Conservation (phyloP, 2,797 vertebrate genomes). For the Halcyon chelicuti region DNA sequence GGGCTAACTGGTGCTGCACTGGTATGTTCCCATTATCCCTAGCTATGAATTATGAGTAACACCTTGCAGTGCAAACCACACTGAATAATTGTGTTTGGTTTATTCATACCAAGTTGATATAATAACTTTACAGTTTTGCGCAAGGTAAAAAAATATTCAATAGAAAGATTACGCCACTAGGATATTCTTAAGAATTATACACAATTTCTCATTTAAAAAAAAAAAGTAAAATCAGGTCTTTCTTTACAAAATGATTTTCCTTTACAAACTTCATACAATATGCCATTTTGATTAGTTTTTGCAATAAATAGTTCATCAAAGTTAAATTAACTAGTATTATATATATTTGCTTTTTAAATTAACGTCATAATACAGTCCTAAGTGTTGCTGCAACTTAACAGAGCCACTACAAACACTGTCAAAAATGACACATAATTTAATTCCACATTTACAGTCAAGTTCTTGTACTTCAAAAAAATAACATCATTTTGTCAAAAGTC, state of each 20-base stretch:
- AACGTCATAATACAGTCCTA: neutral
- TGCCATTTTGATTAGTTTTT: neutral
- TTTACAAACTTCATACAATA: neutral
- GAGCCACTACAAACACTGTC: neutral
- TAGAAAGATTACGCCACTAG: neutral
- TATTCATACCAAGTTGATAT: neutral
- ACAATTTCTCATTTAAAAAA: neutral
- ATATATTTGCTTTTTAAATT: neutral
- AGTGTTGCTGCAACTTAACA: neutral
- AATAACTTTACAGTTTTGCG: neutral
- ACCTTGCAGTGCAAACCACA: neutral
- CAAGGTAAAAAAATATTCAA: neutral
- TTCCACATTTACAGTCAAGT: neutral
- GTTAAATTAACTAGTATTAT: neutral
- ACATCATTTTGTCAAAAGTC: neutral
- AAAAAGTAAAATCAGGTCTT: neutral
- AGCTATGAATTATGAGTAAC: neutral
- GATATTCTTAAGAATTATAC: neutral
- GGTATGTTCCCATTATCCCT: neutral
- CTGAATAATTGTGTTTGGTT: neutral
- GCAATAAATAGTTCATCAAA: constrained; percentile 39
- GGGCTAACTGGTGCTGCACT: neutral
- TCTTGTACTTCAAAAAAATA: neutral
- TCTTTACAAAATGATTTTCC: neutral
- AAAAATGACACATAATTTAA: neutral